phyloP scores from a whole-genome alignment of 2,888 invertebrate species.

The Unio delphinus region DNA sequence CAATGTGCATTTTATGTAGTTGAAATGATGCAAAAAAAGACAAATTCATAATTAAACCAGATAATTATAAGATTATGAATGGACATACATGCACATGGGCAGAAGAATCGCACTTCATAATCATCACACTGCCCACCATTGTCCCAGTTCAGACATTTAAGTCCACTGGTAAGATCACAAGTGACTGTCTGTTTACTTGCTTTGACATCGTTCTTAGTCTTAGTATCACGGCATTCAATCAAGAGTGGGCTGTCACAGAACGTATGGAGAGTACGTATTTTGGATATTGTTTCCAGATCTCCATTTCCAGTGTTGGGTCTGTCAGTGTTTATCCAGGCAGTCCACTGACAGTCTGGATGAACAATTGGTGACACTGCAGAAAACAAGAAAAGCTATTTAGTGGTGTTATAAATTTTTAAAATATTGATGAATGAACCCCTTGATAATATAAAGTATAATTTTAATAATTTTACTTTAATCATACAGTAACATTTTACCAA shows the following conservation, averaged over 20 bases:
- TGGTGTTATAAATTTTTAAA: too few species aligned
- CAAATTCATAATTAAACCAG: neutral
- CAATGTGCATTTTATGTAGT: slow-evolving; percentile 2
- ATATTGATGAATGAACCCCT: too few species aligned
- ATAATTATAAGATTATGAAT: slow-evolving; percentile 31
- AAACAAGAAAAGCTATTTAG: neutral
- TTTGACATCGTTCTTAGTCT: slow-evolving; percentile 77
- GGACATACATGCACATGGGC: slow-evolving; percentile 73
- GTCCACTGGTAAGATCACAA: slow-evolving; percentile 75
- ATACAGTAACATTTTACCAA: too few species aligned
- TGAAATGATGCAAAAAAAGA: neutral
- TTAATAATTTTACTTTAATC: too few species aligned
- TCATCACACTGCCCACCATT: slow-evolving; percentile 54
- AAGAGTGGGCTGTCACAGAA: slow-evolving; percentile 71
- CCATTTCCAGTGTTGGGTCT: slow-evolving; percentile 49
- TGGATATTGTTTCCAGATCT: slow-evolving; percentile 60
- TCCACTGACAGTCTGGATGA: slow-evolving; percentile 61
- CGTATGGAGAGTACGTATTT: slow-evolving; percentile 41
- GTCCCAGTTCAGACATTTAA: slow-evolving; percentile 53
- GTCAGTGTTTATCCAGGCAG: slow-evolving; percentile 63
- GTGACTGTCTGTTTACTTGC: slow-evolving; percentile 82
- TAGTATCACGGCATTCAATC: slow-evolving; percentile 84
- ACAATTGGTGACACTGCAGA: slow-evolving; percentile 28
- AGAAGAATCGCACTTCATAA: slow-evolving; percentile 68
- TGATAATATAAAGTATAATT: too few species aligned